These are phyloP conservation scores for Passer montanus DNA, from an alignment of 2,113 vertebrate genomes.

Conservation along the genomic window DNA sequence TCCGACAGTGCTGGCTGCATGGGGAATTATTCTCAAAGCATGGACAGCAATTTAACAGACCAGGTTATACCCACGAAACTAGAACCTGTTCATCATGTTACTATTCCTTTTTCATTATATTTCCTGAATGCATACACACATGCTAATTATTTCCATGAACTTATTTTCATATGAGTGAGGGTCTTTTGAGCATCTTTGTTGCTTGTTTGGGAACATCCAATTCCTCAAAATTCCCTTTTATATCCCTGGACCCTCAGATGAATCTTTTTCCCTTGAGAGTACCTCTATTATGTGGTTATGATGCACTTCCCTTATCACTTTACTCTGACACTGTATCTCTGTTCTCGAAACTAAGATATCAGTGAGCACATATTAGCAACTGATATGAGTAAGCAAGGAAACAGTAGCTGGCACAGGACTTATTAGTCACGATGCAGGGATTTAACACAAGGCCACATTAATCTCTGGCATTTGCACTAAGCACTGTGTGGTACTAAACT, in stretches of 20 bases:
- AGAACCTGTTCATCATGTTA: not conserved
- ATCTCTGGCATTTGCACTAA: not conserved
- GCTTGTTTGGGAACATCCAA: rapidly evolving
- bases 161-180: not conserved
- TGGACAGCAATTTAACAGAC: too few relatives aligned
- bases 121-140: not conserved
- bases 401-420: not conserved
- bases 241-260: not conserved
- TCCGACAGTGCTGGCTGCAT: rapidly evolving
- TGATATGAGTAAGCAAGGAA: not conserved
- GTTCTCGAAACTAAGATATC: not conserved
- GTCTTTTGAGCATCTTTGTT: not conserved
- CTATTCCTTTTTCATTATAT: not conserved
- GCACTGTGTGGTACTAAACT: not conserved
- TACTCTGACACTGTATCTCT: not conserved
- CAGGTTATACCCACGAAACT: not conserved
- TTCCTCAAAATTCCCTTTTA: not conserved
- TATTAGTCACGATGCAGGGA: not conserved
- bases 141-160: not conserved
- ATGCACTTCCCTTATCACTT: not conserved
- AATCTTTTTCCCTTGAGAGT: not conserved
- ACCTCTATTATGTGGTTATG: not conserved
- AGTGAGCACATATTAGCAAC: not conserved
- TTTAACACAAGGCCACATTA: not conserved
- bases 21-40: not conserved